Base-by-base conservation (phyloP, 2,113 vertebrate species). In the Malaclemys terrapin region DNA sequence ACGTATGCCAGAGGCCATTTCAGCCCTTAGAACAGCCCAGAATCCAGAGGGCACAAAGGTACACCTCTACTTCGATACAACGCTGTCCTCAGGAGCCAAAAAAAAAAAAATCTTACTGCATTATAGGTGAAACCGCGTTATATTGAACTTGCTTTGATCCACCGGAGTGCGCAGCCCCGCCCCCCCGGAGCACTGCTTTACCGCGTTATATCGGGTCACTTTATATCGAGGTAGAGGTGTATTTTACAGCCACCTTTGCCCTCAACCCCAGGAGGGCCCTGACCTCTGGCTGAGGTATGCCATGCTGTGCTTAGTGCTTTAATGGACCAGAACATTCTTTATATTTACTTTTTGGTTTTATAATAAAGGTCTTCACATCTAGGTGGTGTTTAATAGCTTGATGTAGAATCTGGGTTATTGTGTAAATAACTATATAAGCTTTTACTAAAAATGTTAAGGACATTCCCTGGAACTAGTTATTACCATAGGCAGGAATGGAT, bases 341-440 rank as follows among this genome's bases (percentile, higher is more conserved):
- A 53, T 19, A 29, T 17, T 78, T 95, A 52, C 24, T 69, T 56
- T 29, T 45, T 56, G 53, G 11, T 49, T 69, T 53, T 87, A 84
- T 84, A 52, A 80, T 35, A 22, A 1, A 24, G 6, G 59, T 52
- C 53, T 62, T 82, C 5, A 20, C 49, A 80, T 54, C 69, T 47
- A 35, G 17, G 0, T 0, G 0, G n/a, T 42, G 4, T 20, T 57
- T 9, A 47, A 50, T 19, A 56, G 22, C 81, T 80, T 14, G 22
- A 3, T 0, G 29, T 0, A 79, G 8, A 5, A 75, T 6, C 6
- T 35, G 89, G 52, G 10, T 53, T 53, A 20, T 3, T 54, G 24
- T 2, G 0, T 2, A 29, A 93, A 24, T n/a, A 27, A 4, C 49
- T 53, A 20, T 53, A 20, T 53, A 53, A 53, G 52, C 52, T 8